These are phyloP conservation scores for Panzeria rudis DNA, from an alignment of 2,888 invertebrate genomes.

Conservation along the genomic window DNA sequence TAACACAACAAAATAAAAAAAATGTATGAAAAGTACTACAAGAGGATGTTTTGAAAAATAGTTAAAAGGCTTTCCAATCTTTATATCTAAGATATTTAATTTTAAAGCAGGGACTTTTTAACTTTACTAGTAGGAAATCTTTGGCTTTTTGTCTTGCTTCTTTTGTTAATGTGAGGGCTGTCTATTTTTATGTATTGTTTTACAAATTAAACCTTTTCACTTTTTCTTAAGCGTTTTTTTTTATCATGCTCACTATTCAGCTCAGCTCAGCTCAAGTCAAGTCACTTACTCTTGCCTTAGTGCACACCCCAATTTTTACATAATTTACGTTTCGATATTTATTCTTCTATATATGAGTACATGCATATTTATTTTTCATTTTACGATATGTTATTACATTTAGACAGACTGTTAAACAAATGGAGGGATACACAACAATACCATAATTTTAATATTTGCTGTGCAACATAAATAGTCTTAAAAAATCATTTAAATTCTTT, in stretches of 20 bases:
- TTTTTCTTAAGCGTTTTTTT: conserved; percentile 72
- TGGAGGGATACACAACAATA: conserved; percentile 23
- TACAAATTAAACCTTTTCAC: conserved; percentile 81
- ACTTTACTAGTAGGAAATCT: conserved; percentile 17
- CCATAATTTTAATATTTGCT: conserved; percentile 47
- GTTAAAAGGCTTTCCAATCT: conserved; percentile 66
- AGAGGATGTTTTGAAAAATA: conserved; percentile 57
- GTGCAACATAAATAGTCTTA: conserved; percentile 47
- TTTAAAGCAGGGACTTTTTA: conserved; percentile 27
- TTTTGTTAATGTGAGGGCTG: conserved; percentile 59
- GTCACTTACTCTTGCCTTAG: conserved; percentile 64
- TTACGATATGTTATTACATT: conserved; percentile 56
- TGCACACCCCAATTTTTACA: conserved; percentile 72
- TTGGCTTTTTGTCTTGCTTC: neutral
- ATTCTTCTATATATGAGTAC: neutral
- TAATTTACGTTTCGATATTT: conserved; percentile 41
- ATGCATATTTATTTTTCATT: conserved; percentile 35
- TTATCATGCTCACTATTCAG: conserved; percentile 12
- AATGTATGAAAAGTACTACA: conserved; percentile 44
- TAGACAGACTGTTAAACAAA: conserved; percentile 17
- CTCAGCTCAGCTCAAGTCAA: conserved; percentile 37
- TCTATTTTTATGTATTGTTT: conserved; percentile 72
- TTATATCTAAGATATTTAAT: conserved; percentile 48
- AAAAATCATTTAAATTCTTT: conserved; percentile 45
- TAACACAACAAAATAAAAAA: neutral